Evolutionary conservation across 2,113 vertebrate species (phyloP).

Genomic region (Barnardius zonarius): DNA sequence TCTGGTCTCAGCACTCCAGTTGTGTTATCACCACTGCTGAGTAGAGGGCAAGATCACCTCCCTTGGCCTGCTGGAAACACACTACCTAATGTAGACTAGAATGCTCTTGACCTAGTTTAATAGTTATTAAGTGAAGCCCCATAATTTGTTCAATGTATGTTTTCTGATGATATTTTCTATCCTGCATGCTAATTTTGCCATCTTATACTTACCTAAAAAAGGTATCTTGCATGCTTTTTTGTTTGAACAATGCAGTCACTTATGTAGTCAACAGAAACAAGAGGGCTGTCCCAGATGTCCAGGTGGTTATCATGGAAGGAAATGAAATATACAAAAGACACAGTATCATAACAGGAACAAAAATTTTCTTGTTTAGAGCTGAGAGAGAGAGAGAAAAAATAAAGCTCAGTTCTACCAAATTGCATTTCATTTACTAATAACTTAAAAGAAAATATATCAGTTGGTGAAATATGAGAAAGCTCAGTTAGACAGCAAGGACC

Average conservation of each 20-base stretch:
- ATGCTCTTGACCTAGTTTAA: background rate
- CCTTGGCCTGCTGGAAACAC: background rate
- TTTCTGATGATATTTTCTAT: background rate
- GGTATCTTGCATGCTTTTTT: background rate
- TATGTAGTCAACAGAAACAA: background rate
- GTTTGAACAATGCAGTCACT: background rate
- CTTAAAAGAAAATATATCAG: background rate
- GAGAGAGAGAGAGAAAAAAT: background rate
- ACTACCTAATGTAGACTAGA: background rate
- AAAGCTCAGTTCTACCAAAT: background rate
- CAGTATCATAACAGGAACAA: background rate
- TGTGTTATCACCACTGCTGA: background rate
- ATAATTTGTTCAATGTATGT: background rate
- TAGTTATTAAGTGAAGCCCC: background rate
- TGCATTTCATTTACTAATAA: background rate
- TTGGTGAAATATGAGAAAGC: background rate
- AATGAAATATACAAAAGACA: background rate
- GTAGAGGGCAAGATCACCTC: background rate
- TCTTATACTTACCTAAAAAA: background rate
- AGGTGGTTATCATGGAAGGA: background rate
- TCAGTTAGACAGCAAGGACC: background rate
- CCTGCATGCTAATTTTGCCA: background rate
- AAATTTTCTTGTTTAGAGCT: background rate
- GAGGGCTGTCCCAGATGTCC: background rate
- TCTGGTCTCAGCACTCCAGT: background rate